Conservation (phyloP, 2,888 invertebrate genomes). For the Flabesymbios commensalis region DNA sequence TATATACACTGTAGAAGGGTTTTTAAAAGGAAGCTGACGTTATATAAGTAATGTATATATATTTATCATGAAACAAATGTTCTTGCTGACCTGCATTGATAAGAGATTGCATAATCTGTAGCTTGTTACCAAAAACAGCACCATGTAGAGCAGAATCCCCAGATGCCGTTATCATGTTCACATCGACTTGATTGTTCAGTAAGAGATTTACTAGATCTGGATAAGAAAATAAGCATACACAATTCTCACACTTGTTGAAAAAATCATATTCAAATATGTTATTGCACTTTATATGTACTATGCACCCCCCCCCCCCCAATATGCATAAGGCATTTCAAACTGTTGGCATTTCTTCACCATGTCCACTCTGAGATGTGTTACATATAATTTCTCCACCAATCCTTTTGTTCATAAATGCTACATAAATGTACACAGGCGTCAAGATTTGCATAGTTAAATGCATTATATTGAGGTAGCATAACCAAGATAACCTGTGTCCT, state of each 20-base stretch:
- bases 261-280: background rate
- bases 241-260: background rate
- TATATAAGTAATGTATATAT: no score
- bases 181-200: conserved; percentile 41
- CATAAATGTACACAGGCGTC: no score
- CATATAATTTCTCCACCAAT: no score
- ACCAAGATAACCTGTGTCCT: no score
- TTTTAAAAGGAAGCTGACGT: no score
- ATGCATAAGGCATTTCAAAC: background rate
- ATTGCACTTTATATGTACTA: background rate
- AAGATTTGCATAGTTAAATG: no score
- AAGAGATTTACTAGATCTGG: conserved; percentile 48
- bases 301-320: background rate
- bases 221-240: background rate
- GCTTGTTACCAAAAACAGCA: conserved; percentile 50
- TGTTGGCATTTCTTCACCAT: no score
- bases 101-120: conserved; percentile 43
- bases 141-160: conserved; percentile 53
- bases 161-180: conserved; percentile 40
- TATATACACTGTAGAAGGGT: no score
- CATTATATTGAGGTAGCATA: no score
- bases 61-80: no score
- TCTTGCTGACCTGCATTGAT: no score
- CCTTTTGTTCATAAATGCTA: no score
- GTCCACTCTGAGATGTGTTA: background rate